Conservation (phyloP, 2,888 invertebrate species). For the Yponomeuta sedellus region DNA sequence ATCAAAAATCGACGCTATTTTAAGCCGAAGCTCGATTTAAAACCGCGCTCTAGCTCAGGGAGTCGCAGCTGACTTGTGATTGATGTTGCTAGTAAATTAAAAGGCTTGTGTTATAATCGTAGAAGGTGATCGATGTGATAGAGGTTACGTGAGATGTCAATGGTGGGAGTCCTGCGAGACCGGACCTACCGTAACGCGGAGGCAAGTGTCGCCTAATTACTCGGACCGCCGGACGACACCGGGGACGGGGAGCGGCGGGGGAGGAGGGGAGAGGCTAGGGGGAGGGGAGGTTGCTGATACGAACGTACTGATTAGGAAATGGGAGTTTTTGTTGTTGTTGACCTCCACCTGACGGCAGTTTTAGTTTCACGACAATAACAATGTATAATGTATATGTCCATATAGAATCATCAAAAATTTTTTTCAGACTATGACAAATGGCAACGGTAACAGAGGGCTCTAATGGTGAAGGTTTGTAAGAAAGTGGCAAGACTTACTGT, state of each 20-base stretch:
- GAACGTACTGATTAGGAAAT: constrained; percentile 12
- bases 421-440: no score
- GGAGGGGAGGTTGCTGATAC: background rate
- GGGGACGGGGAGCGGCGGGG: constrained; percentile 14
- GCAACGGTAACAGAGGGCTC: no score
- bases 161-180: constrained; percentile 18
- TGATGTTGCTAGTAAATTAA: background rate
- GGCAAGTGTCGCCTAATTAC: constrained; percentile 56
- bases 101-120: background rate
- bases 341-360: background rate
- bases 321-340: constrained; percentile 3
- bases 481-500: no score
- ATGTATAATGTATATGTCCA: no score
- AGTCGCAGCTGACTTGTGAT: no score
- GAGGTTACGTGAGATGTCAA: background rate
- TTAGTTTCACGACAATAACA: no score
- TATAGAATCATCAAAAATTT: no score
- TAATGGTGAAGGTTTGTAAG: no score
- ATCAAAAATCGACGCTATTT: no score
- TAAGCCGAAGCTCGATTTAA: no score
- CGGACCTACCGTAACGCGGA: constrained; percentile 55
- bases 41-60: no score
- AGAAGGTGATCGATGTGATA: background rate
- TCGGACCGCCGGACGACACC: constrained; percentile 17
- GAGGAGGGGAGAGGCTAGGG: no score